Evolutionary conservation across 2,113 vertebrate species (phyloP).

Genomic region (Craseonycteris thonglongyai): DNA sequence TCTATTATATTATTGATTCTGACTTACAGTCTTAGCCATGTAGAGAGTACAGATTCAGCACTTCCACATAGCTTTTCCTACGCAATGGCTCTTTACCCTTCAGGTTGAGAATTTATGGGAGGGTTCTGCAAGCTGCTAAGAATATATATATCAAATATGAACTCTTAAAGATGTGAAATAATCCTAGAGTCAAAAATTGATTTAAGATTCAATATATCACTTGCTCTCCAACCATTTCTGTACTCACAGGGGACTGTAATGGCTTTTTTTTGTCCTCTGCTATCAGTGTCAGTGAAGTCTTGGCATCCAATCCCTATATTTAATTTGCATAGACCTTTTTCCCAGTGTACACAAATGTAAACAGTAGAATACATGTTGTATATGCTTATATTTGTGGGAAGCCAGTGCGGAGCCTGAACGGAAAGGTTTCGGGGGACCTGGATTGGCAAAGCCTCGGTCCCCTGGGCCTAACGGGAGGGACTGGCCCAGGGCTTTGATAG

Average conservation of each 20-base stretch:
- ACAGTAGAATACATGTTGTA: neutral
- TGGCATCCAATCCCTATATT: accelerated
- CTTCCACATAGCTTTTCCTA: neutral
- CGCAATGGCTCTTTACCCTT: neutral
- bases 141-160: neutral
- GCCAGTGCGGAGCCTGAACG: too few relatives aligned
- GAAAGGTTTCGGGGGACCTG: too few relatives aligned
- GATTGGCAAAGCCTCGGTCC: too few relatives aligned
- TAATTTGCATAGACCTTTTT: neutral
- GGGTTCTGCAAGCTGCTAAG: neutral
- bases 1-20: neutral
- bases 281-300: neutral
- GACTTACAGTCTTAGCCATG: neutral
- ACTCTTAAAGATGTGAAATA: neutral
- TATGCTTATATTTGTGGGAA: too few relatives aligned
- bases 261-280: neutral
- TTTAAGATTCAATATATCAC: neutral
- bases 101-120: neutral
- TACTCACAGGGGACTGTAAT: neutral
- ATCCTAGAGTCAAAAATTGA: neutral
- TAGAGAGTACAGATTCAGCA: neutral
- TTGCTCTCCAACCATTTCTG: neutral
- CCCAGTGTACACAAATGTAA: neutral
- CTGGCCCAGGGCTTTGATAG: too few relatives aligned
- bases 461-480: too few relatives aligned